These are phyloP conservation scores for Dasysyrphus tricinctus DNA, from an alignment of 2,888 invertebrate genomes.

Conservation along the genomic window DNA sequence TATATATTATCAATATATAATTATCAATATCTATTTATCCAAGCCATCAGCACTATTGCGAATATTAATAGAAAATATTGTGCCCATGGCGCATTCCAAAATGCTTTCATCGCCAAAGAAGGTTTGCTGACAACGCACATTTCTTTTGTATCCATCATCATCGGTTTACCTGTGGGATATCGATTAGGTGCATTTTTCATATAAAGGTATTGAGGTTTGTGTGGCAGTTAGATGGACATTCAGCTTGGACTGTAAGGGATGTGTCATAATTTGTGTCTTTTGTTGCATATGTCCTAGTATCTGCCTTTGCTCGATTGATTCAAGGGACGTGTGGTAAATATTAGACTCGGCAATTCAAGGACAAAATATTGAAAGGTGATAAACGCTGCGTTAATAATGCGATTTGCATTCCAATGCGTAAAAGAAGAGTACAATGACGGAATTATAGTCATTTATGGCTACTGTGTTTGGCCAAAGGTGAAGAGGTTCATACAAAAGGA, in stretches of 20 bases:
- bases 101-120: constrained; percentile 14
- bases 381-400: constrained; percentile 81
- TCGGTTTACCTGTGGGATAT: constrained; percentile 39
- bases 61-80: constrained; percentile 27
- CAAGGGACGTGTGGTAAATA: constrained; percentile 32
- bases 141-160: constrained; percentile 54
- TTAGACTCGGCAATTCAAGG: constrained; percentile 29
- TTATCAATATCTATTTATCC: not conserved
- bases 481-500: constrained; percentile 24
- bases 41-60: not conserved
- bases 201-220: constrained; percentile 35
- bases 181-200: constrained; percentile 9
- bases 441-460: constrained; percentile 56
- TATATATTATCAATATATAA: no score
- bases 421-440: constrained; percentile 46
- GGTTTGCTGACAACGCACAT: constrained; percentile 56
- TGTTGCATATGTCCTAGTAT: constrained; percentile 31
- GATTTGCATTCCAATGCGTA: constrained; percentile 79
- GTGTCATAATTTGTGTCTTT: constrained; percentile 28
- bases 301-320: constrained; percentile 42
- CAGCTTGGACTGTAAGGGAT: constrained; percentile 44
- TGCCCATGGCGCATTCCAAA: constrained; percentile 46
- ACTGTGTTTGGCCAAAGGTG: constrained; percentile 48
- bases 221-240: constrained; percentile 44
- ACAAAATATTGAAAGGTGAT: constrained; percentile 71